These are phyloP conservation scores for Thamnophis sirtalis DNA, from an alignment of 2,113 vertebrate species.

Conservation along the genomic window DNA sequence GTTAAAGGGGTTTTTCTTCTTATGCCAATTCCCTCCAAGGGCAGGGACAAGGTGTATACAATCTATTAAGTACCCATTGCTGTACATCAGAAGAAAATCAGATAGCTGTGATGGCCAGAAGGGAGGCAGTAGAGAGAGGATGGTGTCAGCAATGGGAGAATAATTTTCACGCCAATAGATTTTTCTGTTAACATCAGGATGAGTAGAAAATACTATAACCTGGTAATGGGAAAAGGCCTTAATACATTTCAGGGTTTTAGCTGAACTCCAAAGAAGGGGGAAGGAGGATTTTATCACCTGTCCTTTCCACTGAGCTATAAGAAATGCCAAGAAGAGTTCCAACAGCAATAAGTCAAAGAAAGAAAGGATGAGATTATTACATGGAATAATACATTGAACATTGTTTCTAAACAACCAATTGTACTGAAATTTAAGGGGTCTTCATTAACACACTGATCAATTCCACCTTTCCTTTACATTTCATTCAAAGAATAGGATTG, in stretches of 20 bases:
- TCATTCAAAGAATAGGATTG: neutral
- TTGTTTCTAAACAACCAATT: neutral
- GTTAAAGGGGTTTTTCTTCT: neutral
- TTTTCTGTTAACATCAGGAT: neutral
- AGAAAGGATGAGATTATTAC: neutral
- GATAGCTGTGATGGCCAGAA: neutral
- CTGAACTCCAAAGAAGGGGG: neutral
- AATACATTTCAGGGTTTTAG: neutral
- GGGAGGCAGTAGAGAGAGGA: neutral
- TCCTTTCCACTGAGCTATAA: neutral
- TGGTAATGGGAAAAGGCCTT: neutral
- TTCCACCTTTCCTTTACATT: neutral
- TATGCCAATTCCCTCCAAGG: neutral
- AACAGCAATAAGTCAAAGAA: neutral
- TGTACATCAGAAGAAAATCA: neutral
- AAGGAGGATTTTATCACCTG: neutral
- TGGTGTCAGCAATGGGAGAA: neutral
- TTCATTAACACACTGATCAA: neutral
- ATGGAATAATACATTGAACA: neutral
- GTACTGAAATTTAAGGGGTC: neutral
- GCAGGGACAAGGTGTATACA: neutral
- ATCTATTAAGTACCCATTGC: neutral
- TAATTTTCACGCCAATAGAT: neutral
- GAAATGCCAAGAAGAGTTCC: neutral
- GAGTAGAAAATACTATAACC: neutral